Evolutionary conservation across 2,113 vertebrate genomes (phyloP).

Genomic region (Chionis minor): DNA sequence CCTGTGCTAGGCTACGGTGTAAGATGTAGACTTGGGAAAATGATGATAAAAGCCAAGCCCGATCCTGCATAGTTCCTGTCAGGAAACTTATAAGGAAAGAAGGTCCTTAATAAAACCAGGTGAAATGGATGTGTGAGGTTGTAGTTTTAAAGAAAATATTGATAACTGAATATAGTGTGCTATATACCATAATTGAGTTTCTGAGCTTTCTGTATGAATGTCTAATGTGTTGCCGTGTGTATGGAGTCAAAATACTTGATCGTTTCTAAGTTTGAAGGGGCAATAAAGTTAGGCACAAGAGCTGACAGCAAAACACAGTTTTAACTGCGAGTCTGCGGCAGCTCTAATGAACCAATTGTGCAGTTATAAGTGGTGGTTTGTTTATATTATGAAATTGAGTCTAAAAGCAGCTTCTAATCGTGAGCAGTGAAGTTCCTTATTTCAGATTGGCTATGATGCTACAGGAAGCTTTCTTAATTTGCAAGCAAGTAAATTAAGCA

Average conservation of each 20-base stretch:
- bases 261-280: background rate
- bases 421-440: background rate
- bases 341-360: conserved; percentile 24
- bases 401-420: conserved; percentile 16
- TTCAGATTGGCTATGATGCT: background rate
- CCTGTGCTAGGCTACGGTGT: background rate
- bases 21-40: background rate
- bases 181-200: background rate
- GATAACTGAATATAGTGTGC: background rate
- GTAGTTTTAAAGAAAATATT: background rate
- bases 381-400: conserved; percentile 1
- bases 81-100: background rate
- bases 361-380: conserved; percentile 20
- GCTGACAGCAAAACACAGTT: background rate
- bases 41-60: background rate
- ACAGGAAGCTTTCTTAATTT: background rate
- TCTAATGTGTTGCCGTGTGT: background rate
- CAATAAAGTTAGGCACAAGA: background rate
- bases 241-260: background rate
- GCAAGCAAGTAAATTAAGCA: background rate
- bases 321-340: background rate
- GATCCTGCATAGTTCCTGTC: background rate
- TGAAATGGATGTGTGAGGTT: background rate
- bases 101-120: background rate
- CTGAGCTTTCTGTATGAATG: background rate